phyloP scores from a whole-genome alignment of 2,797 vertebrate species.

The Limosa lapponica region DNA sequence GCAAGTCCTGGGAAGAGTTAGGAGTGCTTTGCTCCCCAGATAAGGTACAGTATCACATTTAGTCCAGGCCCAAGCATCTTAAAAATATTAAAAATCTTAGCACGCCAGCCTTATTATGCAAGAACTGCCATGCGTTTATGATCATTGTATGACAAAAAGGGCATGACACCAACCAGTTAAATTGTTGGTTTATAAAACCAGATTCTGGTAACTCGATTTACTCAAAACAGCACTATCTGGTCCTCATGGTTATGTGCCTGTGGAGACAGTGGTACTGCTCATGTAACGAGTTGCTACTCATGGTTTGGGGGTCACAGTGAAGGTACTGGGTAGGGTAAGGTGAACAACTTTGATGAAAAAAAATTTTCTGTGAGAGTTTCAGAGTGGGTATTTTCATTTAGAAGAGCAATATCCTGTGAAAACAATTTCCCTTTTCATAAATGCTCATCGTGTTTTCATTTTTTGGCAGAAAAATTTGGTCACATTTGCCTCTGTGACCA shows the following conservation, averaged over 20 bases:
- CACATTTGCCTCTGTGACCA: neutral
- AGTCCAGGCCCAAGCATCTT: neutral
- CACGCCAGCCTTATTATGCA: neutral
- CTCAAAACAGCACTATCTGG: neutral
- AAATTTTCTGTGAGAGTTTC: neutral
- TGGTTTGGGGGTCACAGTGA: neutral
- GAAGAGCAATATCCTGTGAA: neutral
- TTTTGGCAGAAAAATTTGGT: neutral
- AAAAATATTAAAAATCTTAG: neutral
- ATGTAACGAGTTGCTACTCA: neutral
- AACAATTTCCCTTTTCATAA: neutral
- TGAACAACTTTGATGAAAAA: neutral
- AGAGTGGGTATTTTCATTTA: neutral
- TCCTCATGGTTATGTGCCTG: neutral
- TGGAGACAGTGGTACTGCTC: neutral
- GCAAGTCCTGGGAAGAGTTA: neutral
- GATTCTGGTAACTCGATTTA: neutral
- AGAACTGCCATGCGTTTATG: neutral
- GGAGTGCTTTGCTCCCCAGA: neutral
- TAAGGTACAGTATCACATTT: neutral
- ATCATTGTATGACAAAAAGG: neutral
- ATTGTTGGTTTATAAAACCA: neutral
- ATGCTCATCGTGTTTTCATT: neutral
- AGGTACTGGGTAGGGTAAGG: neutral
- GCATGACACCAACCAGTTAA: neutral